Percentiles rank a stretch among this genome's conserved stretches.
Evolutionary conservation across 2,797 vertebrate species (phyloP).

Genomic region (Pseudomugil tenellus): DNA sequence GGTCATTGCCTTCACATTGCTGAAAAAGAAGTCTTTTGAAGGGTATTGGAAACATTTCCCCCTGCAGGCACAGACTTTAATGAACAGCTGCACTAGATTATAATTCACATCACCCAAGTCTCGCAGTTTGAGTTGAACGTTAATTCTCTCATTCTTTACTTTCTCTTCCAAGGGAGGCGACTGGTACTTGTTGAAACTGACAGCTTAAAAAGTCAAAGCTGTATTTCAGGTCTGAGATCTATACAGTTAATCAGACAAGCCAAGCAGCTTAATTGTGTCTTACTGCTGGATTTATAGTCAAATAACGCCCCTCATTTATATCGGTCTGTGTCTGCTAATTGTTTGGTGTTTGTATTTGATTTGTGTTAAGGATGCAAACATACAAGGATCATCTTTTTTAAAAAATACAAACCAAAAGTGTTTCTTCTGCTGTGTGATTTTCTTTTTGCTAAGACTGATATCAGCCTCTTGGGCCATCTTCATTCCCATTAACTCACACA

Average conservation of each 20-base stretch:
- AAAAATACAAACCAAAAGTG: slow-evolving; percentile 3
- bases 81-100: slow-evolving; percentile 72
- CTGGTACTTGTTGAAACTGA: slow-evolving; percentile 72
- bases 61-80: slow-evolving; percentile 74
- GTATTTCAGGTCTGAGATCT: slow-evolving; percentile 71
- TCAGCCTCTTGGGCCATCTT: slow-evolving; percentile 25
- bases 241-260: slow-evolving; percentile 65
- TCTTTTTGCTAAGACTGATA: slow-evolving; percentile 19
- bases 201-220: slow-evolving; percentile 77
- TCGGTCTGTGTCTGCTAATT: slow-evolving; percentile 21
- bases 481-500: not conserved
- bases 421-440: slow-evolving; percentile 1
- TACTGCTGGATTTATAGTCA: slow-evolving; percentile 65
- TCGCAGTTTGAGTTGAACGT: slow-evolving; percentile 66
- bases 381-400: slow-evolving; percentile 20
- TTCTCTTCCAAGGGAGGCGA: slow-evolving; percentile 54
- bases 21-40: slow-evolving; percentile 72
- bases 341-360: slow-evolving; percentile 44
- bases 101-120: slow-evolving; percentile 72
- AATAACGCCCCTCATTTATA: slow-evolving; percentile 59
- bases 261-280: slow-evolving; percentile 67
- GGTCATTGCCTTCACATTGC: slow-evolving; percentile 67
- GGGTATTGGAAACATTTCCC: slow-evolving; percentile 74
- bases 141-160: slow-evolving; percentile 74
- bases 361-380: slow-evolving; percentile 43